Percentiles rank a stretch among this genome's conserved stretches.
Conservation (phyloP, 2,113 vertebrate species). For the Oreotrochilus melanogaster region DNA sequence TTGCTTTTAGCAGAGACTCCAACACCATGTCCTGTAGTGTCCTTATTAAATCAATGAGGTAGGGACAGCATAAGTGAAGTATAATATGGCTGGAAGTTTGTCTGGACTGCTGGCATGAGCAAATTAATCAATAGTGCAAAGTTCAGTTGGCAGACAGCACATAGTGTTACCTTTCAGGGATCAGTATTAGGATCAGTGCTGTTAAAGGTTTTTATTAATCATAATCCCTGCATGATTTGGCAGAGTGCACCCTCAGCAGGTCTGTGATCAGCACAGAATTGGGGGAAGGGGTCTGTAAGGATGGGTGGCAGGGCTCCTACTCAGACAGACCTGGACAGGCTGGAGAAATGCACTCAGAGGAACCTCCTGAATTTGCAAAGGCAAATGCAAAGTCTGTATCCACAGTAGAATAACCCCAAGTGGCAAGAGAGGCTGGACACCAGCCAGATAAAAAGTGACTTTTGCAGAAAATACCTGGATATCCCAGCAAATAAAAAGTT, state of each 20-base stretch:
- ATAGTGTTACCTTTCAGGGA: not conserved
- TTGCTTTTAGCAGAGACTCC: not conserved
- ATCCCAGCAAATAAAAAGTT: not conserved
- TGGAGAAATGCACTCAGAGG: not conserved
- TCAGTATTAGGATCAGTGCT: not conserved
- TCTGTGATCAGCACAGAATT: not conserved
- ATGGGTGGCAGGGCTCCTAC: not conserved
- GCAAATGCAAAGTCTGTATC: not conserved
- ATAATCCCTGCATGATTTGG: not conserved
- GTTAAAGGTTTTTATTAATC: not conserved
- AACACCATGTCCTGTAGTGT: accelerated
- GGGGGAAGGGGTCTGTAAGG: not conserved
- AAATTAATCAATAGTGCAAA: not conserved
- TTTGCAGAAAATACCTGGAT: not conserved
- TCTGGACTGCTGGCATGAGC: not conserved
- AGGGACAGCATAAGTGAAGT: not conserved
- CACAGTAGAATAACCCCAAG: accelerated
- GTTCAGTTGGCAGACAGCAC: not conserved
- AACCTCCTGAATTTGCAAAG: accelerated
- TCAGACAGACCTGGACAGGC: not conserved
- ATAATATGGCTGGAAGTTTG: not conserved
- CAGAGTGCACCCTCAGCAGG: not conserved
- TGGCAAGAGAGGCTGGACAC: not conserved
- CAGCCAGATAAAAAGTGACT: accelerated
- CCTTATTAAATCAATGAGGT: not conserved